Evolutionary conservation across 1,140 invertebrate genomes (phyloP), one percentile per base, ranked within the genome.

Genomic region (Drosophila triauraria): DNA sequence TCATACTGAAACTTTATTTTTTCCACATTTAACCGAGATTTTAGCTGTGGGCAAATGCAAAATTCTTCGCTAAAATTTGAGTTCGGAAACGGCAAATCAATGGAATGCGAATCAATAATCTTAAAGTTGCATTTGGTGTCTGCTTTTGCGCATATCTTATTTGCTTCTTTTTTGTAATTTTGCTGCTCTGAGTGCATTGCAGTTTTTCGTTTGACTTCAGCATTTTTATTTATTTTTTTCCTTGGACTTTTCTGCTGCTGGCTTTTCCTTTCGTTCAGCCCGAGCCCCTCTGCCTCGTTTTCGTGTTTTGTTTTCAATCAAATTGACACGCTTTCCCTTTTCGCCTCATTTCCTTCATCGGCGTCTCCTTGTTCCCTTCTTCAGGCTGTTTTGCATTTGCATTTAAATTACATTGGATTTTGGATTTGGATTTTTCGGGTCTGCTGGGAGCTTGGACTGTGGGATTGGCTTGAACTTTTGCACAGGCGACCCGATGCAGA

Each of bases 81-180:
- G 42, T 62, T 75, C 43, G 40, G 10, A 54, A n/a, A 61, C 47
- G 7, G 42, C 53, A 75, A 83, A 75, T 83, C 80, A 63, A 71
- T 80, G 81, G 71, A 83, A 84, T 83, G 80, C 42, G 71, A 84
- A 83, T 80, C 65, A 84, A 80, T 83, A 83, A 84, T 80, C 57
- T 59, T 47, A 32, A 61, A 75, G 50, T 46, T 27, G 61, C 40
- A 64, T 42, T 65, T 68, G 32, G 43, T 53, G 47, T 75, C 30
- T 78, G 42, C 38, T 32, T 56, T 58, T 58, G 56, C 25, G 27
- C 30, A 53, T 17, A 30, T 51, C 20, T 53, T 32, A 17, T 30
- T 60, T 61, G 40, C 56, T 57, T 74, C 40, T 58, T 43, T 48
- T 69, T 35, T 81, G 17, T 32, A 59, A 46, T 40, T 58, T 42